phyloP scores from a whole-genome alignment of 2,797 vertebrate species.

The Mus caroli region DNA sequence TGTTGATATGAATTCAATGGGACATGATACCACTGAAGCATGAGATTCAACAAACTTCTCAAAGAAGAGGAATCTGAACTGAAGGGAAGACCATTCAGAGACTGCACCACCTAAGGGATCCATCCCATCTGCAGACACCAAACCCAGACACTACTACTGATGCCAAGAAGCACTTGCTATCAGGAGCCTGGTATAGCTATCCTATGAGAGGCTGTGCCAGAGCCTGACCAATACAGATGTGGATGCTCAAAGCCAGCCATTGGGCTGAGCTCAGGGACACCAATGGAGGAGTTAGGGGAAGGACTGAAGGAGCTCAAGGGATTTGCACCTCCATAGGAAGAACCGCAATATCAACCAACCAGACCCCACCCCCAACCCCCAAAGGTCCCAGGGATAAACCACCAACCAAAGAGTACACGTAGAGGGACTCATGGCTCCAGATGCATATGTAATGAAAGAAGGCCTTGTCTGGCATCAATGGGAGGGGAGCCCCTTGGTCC shows the following conservation, averaged over 20 bases:
- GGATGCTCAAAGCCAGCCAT: not conserved
- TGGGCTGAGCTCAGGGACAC: not conserved
- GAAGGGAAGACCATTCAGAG: not conserved
- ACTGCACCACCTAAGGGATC: not conserved
- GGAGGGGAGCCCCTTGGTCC: not conserved
- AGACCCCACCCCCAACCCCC: not conserved
- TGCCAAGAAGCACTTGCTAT: not conserved
- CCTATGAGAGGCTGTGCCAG: not conserved
- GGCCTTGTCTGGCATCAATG: not conserved
- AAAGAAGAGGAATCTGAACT: not conserved
- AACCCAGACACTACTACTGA: not conserved
- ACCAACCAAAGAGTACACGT: not conserved
- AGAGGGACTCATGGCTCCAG: not conserved
- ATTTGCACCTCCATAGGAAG: not conserved
- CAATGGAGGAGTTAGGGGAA: not conserved
- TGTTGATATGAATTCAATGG: slow-evolving; percentile 6
- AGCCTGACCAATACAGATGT: not conserved
- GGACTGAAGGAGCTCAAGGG: not conserved
- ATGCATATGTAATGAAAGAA: not conserved
- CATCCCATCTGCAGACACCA: not conserved
- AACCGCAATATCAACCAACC: not conserved
- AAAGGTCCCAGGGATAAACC: not conserved
- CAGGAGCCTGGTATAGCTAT: not conserved
- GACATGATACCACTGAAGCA: not conserved
- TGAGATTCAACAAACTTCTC: slow-evolving; percentile 14